Evolutionary conservation across 2,113 vertebrate genomes (phyloP), one percentile per base, ranked within the genome.

Genomic region (Nothocercus nigrocapillus): DNA sequence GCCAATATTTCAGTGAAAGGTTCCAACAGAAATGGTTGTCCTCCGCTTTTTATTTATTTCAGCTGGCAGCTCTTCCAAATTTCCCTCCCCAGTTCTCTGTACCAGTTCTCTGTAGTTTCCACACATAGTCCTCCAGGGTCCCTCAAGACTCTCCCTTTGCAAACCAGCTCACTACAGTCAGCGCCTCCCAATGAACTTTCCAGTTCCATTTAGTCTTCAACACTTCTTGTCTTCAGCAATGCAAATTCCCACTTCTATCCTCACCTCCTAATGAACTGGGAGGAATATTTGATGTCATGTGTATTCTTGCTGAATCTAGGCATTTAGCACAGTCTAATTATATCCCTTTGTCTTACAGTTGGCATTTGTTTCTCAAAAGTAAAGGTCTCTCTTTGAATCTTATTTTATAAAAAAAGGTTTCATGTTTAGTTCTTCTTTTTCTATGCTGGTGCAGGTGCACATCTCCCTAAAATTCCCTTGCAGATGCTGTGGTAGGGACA

Each of bases 1-100:
- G 94, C 95, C 95, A 95, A 93, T 96, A 96, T 95, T 94, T 96
- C 94, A 94, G 95, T 95, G 92, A 97, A 94, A 96, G 62, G 73
- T 88, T 96, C 80, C 69, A 78, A 84, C 73, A 88, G 91, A 95
- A 95, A 85, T 40, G 38, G 56, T 53, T 95, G 82, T 95, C 76
- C 86, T 96, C 94, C 77, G 74, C 93, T 93, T 95, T 88, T 95
- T 42, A 86, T 90, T 94, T 94, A 92, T 91, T 96, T 96, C 30
- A 84, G 73, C 92, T 94, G 85, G 88, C 80, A 90, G 90, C 58
- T 84, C 73, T 88, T 93, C 80, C 90, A 68, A 94, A 80, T 72
- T 81, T 77, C 69, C 81, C 73, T 90, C 58, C 56, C 85, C 28
- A 13, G 85, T 90, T 96, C 94, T 91, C 94, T 90, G 90, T 95